Percentiles rank a stretch among this genome's conserved stretches.
phyloP scores from a whole-genome alignment of 1,140 invertebrate genomes.

The Globodera rostochiensis region DNA sequence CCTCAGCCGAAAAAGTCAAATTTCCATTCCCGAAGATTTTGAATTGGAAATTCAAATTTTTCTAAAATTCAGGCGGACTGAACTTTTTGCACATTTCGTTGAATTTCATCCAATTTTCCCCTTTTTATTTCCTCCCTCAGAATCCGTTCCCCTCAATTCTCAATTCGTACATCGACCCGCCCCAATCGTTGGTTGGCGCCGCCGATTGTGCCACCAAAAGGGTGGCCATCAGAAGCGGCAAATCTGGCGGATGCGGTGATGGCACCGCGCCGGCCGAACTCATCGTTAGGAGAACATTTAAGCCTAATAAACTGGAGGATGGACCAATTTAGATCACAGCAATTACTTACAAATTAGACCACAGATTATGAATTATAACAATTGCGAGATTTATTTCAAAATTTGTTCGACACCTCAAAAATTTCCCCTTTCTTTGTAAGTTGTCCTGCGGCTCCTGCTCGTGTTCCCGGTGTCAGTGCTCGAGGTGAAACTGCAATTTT shows the following conservation, averaged over 20 bases:
- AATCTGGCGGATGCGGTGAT: neutral
- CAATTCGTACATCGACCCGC: neutral
- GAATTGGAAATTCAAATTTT: no score
- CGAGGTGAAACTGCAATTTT: slow-evolving; percentile 1
- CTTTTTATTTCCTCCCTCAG: neutral
- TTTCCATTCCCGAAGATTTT: no score
- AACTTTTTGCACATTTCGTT: no score
- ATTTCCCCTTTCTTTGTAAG: neutral
- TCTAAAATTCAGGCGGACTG: no score
- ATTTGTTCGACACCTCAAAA: neutral
- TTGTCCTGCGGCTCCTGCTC: slow-evolving; percentile 20
- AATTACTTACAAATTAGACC: neutral
- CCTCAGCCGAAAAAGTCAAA: no score
- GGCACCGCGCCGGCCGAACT: neutral
- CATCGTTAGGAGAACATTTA: neutral
- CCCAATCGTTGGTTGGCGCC: neutral
- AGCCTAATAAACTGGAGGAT: neutral
- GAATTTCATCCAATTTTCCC: neutral
- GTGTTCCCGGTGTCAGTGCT: slow-evolving; percentile 20
- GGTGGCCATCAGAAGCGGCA: neutral
- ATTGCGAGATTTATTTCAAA: no score
- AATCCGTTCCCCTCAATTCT: neutral
- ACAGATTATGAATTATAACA: neutral
- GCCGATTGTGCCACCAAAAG: neutral
- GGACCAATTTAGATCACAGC: no score